phyloP scores from a whole-genome alignment of 35 echinoderm and acorn worm species.

The Stichopus chloronotus region DNA sequence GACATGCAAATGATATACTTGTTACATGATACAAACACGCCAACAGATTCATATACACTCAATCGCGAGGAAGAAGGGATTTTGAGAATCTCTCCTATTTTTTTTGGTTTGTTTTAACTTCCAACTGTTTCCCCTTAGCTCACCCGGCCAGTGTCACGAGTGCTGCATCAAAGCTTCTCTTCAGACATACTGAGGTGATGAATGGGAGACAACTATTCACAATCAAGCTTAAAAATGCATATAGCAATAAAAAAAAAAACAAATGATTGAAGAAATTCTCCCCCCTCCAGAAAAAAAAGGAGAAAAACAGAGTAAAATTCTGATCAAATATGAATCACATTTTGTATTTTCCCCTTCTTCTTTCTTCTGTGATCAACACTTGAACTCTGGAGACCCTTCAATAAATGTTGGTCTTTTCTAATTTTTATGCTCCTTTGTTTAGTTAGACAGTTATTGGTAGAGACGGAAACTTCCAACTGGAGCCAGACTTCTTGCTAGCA shows the following conservation, averaged over 20 bases:
- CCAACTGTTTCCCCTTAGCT: background rate
- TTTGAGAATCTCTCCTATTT: background rate
- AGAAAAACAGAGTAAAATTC: background rate
- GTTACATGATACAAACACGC: slow-evolving; percentile 28
- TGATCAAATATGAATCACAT: slow-evolving; percentile 49
- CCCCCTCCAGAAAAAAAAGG: too few species aligned
- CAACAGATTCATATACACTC: background rate
- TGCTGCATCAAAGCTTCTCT: slow-evolving; percentile 2
- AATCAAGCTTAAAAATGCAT: background rate
- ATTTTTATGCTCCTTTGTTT: slow-evolving; percentile 12
- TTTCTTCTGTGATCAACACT: background rate
- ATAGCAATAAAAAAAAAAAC: background rate
- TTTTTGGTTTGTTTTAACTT: background rate
- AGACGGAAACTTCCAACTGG: background rate
- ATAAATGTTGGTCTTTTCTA: background rate
- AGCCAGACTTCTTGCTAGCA: slow-evolving; percentile 7
- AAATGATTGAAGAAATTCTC: too few species aligned
- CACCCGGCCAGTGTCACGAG: slow-evolving; percentile 3
- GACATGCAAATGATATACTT: slow-evolving; percentile 52
- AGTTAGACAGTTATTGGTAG: slow-evolving; percentile 28
- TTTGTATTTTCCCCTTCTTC: background rate
- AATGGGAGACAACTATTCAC: background rate
- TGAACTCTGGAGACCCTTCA: background rate
- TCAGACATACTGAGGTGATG: slow-evolving; percentile 21
- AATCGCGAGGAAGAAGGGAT: background rate